These are phyloP conservation scores for Lamellibrachia luymesi DNA, from an alignment of 1,140 invertebrate species.

Conservation along the genomic window DNA sequence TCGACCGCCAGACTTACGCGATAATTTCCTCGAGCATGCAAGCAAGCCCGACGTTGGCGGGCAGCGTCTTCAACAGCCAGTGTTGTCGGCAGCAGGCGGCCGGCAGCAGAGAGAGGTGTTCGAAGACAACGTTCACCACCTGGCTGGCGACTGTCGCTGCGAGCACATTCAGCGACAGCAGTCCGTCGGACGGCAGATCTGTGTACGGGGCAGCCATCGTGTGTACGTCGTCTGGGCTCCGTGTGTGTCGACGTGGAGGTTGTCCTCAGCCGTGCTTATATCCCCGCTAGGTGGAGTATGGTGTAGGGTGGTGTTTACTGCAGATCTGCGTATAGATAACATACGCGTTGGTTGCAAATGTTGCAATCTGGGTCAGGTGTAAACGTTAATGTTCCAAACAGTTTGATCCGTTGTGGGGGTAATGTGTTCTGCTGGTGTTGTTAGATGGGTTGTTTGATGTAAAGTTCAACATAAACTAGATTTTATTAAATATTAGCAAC, in stretches of 20 bases:
- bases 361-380: no score
- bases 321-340: not conserved
- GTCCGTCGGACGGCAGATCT: not conserved
- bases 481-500: no score
- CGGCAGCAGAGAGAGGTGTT: not conserved
- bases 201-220: not conserved
- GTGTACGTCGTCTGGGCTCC: not conserved
- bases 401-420: no score
- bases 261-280: not conserved
- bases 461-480: no score
- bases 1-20: not conserved
- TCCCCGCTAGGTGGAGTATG: not conserved
- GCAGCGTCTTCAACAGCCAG: not conserved
- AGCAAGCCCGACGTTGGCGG: not conserved
- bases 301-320: not conserved
- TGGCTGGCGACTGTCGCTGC: not conserved
- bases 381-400: no score
- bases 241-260: not conserved
- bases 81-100: not conserved
- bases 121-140: not conserved
- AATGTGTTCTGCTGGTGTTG: no score
- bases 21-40: not conserved
- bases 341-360: not conserved
- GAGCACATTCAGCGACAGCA: not conserved
- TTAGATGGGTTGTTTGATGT: no score